These are phyloP conservation scores for Acanthacorydalis orientalis DNA, from an alignment of 2,888 invertebrate species.

Conservation along the genomic window DNA sequence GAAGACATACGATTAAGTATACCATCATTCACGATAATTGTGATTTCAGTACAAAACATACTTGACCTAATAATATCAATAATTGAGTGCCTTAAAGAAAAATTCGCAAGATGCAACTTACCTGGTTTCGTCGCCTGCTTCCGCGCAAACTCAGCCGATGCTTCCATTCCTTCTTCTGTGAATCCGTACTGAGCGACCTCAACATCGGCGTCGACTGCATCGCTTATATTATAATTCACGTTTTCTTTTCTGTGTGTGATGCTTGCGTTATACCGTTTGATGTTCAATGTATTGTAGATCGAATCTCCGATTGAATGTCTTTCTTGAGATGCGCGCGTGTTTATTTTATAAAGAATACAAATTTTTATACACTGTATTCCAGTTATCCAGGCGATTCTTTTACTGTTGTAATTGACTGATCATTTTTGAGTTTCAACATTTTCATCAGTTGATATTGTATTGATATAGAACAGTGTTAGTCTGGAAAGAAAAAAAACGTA, in stretches of 20 bases:
- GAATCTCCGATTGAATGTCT: not conserved
- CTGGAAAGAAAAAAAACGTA: too few relatives aligned
- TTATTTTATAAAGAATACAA: too few relatives aligned
- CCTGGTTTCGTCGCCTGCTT: conserved; percentile 37
- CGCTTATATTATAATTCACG: not conserved
- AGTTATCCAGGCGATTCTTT: not conserved
- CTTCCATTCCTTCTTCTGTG: conserved; percentile 53
- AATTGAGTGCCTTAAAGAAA: too few relatives aligned
- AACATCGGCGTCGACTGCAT: conserved; percentile 31
- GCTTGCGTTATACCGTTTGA: not conserved
- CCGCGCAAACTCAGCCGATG: conserved; percentile 55
- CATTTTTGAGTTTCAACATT: too few relatives aligned
- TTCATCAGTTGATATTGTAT: too few relatives aligned
- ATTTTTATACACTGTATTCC: not conserved
- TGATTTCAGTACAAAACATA: too few relatives aligned
- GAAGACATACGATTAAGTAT: too few relatives aligned
- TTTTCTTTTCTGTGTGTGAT: not conserved
- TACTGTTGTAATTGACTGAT: not conserved
- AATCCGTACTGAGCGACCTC: conserved; percentile 48
- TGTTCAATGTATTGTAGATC: not conserved
- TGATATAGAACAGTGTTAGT: too few relatives aligned
- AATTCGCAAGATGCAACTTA: too few relatives aligned
- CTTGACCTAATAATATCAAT: too few relatives aligned
- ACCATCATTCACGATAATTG: too few relatives aligned
- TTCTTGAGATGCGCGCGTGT: not conserved